A percentile compares a stretch with the other conserved stretches of the same genome.
phyloP scores from a whole-genome alignment of 2,888 invertebrate genomes.

The Hirtodrosophila trivittata region DNA sequence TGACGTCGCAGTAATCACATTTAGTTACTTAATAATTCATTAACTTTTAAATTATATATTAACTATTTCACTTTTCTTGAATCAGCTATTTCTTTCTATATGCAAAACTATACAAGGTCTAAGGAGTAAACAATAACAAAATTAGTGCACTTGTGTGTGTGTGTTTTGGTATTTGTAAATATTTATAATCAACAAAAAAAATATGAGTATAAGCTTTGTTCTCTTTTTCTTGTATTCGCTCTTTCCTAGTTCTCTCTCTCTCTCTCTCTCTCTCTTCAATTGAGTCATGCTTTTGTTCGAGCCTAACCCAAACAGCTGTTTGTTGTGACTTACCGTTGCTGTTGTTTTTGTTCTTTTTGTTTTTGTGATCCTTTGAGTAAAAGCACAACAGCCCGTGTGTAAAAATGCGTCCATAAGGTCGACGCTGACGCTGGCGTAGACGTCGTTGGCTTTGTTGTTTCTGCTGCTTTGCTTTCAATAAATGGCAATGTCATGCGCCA shows the following conservation, averaged over 20 bases:
- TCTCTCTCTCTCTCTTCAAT: slow-evolving; percentile 7
- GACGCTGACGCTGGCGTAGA: slow-evolving; percentile 20
- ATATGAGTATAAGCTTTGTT: not conserved
- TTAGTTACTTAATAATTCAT: slow-evolving; percentile 1
- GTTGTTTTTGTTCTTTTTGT: slow-evolving; percentile 32
- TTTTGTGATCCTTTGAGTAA: slow-evolving; percentile 34
- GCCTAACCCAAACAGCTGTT: slow-evolving; percentile 76
- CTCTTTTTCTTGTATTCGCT: not conserved
- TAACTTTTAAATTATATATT: slow-evolving; percentile 22
- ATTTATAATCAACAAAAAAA: slow-evolving; percentile 17
- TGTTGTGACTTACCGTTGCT: slow-evolving; percentile 45
- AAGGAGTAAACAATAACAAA: not conserved
- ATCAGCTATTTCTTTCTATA: slow-evolving; percentile 4
- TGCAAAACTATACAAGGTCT: not conserved
- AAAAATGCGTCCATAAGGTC: slow-evolving; percentile 47
- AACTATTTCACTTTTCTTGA: slow-evolving; percentile 28
- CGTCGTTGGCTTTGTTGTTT: slow-evolving; percentile 31
- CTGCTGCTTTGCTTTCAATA: slow-evolving; percentile 64
- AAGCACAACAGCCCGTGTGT: slow-evolving; percentile 31
- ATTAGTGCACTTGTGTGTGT: not conserved
- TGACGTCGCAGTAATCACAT: slow-evolving; percentile 14
- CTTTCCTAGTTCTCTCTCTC: not conserved
- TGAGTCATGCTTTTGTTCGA: slow-evolving; percentile 22
- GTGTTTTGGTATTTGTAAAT: slow-evolving; percentile 47
- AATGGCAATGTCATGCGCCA: slow-evolving; percentile 75